These are phyloP conservation scores for Equus przewalskii DNA, from an alignment of 2,113 vertebrate genomes.

Conservation along the genomic window DNA sequence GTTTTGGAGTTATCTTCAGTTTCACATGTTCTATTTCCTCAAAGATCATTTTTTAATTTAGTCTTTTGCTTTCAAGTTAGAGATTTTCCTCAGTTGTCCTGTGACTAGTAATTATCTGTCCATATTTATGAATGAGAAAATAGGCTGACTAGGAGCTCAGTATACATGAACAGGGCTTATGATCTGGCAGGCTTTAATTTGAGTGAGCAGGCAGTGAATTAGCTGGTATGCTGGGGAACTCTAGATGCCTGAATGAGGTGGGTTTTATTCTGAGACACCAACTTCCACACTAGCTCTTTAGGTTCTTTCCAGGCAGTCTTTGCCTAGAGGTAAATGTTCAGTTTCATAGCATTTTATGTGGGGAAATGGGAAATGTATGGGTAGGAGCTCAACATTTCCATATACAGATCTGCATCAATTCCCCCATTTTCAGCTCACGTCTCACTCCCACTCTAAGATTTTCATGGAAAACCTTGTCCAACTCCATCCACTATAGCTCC, in stretches of 20 bases:
- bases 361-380: neutral
- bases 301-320: neutral
- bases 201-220: neutral
- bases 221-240: neutral
- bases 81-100: neutral
- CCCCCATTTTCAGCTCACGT: neutral
- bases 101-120: neutral
- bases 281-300: neutral
- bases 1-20: neutral
- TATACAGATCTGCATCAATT: neutral
- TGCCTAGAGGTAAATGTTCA: neutral
- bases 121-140: neutral
- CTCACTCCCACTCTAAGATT: neutral
- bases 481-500: neutral
- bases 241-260: neutral
- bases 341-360: neutral
- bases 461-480: neutral
- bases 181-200: neutral
- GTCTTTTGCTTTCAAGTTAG: neutral
- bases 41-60: constrained; percentile 16
- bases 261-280: neutral
- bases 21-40: neutral
- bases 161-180: neutral
- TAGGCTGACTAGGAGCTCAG: neutral
- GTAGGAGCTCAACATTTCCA: neutral